These are phyloP conservation scores for Brachyopa scutellaris DNA, from an alignment of 2,888 invertebrate species.

Conservation along the genomic window DNA sequence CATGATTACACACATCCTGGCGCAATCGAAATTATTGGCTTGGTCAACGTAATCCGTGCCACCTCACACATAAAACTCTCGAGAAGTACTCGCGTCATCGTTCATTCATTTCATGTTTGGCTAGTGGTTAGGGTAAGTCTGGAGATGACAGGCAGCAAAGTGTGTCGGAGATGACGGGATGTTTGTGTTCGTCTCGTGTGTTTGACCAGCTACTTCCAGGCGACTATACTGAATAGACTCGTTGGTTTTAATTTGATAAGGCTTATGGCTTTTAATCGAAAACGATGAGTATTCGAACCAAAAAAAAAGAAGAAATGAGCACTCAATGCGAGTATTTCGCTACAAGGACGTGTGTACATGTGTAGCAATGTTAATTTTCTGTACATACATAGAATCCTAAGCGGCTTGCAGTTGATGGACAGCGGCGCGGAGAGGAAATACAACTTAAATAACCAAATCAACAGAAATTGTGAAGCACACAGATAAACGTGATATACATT, in stretches of 20 bases:
- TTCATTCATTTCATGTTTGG: conserved; percentile 18
- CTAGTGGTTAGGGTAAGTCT: conserved; percentile 4
- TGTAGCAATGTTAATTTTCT: neutral
- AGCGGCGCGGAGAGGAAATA: neutral
- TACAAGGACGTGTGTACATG: too few species aligned
- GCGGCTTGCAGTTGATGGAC: neutral
- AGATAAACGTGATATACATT: conserved; percentile 36
- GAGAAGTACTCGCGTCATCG: neutral
- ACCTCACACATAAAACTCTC: conserved; percentile 4
- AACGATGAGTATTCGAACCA: conserved; percentile 1
- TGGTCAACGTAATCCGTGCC: conserved; percentile 49
- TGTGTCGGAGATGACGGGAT: neutral
- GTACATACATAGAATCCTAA: neutral
- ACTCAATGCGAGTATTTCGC: too few species aligned
- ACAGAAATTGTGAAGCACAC: conserved; percentile 27
- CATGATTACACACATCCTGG: conserved; percentile 39
- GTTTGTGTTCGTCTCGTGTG: neutral
- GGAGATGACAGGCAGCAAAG: neutral
- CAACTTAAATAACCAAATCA: conserved; percentile 43
- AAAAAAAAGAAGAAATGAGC: too few species aligned
- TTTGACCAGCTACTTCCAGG: too few species aligned
- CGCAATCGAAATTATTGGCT: conserved; percentile 46
- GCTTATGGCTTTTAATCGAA: conserved; percentile 22
- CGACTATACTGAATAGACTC: too few species aligned
- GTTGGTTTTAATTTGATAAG: conserved; percentile 16